Evolutionary conservation across 1,140 invertebrate species (phyloP), one percentile per base, ranked within the genome.

Genomic region (Drosophila nasuta): DNA sequence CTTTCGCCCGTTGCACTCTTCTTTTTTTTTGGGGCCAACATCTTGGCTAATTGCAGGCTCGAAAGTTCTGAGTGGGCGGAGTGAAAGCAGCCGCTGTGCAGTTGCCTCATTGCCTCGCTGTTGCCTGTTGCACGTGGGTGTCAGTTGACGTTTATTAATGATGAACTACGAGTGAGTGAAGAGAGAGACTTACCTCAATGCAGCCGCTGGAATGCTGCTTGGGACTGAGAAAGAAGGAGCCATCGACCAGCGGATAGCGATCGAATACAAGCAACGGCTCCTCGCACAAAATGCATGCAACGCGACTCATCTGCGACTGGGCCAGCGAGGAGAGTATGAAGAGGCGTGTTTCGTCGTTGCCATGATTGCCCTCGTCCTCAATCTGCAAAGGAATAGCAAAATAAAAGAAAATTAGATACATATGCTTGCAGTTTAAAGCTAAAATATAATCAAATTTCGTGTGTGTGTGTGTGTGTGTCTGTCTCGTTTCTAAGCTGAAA

Each of bases 281-380:
- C 75, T 97, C 96, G 93, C 98, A 99, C 57, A 99, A 94, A 7
- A 98, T 96, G 92, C 98, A 98, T 3, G 95, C 95, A 2, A 98
- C 96, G 77, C 95, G 94, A 49, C 96, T 96, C 93, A 96, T 96
- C 77, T 97, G 96, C 68, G 97, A 95, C 17, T 96, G 96, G 72
- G 97, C 97, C 87, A 98, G 93, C 11, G 97, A 98, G 28, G 97
- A 97, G 85, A 98, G 93, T 80, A 98, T 97, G 94, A 98, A 98
- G 91, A 96, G 96, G 82, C 97, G 95, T 17, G 97, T 99, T 82
- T 99, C 98, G 91, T 99, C 98, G 93, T 99, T 99, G 77, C 98
- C 98, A 92, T 98, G 97, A 92, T 98, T 98, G 52, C 97, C 97
- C 91, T 99, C 98, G 92, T 99, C 98, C 93, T 99, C 98, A 94